These are phyloP conservation scores for Drosophila lacertosa DNA, from an alignment of 1,140 invertebrate species.

Conservation along the genomic window DNA sequence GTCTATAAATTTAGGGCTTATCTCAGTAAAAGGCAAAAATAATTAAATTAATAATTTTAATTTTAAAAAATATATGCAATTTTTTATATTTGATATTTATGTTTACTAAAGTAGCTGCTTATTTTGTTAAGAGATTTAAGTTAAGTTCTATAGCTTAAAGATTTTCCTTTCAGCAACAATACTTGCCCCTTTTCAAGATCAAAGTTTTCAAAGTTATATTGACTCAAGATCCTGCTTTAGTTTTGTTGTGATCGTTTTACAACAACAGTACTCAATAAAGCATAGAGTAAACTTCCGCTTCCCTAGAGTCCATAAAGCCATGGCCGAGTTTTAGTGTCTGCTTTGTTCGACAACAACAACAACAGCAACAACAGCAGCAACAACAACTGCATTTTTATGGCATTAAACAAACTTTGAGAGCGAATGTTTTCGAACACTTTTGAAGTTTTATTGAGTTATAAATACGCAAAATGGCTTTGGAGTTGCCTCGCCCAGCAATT, in stretches of 20 bases:
- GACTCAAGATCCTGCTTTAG: background rate
- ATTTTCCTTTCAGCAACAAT: background rate
- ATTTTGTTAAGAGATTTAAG: too few relatives aligned
- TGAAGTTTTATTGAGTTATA: slow-evolving; percentile 83
- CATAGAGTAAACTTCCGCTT: slow-evolving; percentile 70
- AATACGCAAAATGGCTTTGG: slow-evolving; percentile 76
- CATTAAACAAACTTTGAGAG: slow-evolving; percentile 80
- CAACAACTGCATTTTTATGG: slow-evolving; percentile 72
- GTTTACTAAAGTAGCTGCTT: too few relatives aligned
- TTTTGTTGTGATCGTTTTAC: slow-evolving; percentile 11
- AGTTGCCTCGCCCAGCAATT: slow-evolving; percentile 58
- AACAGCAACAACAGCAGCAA: slow-evolving; percentile 37
- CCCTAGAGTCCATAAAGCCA: slow-evolving; percentile 64
- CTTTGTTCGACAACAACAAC: slow-evolving; percentile 40
- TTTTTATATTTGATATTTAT: too few relatives aligned
- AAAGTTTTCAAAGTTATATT: background rate
- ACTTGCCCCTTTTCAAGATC: slow-evolving; percentile 13
- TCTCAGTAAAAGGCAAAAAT: too few relatives aligned
- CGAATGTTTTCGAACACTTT: slow-evolving; percentile 80
- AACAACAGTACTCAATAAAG: slow-evolving; percentile 9
- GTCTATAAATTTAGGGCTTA: too few relatives aligned
- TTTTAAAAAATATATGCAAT: too few relatives aligned
- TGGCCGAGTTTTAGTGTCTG: slow-evolving; percentile 63
- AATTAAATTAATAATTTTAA: too few relatives aligned
- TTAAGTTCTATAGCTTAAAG: too few relatives aligned